Conservation (phyloP, 2,113 vertebrate species). For the Toxotes jaculatrix region DNA sequence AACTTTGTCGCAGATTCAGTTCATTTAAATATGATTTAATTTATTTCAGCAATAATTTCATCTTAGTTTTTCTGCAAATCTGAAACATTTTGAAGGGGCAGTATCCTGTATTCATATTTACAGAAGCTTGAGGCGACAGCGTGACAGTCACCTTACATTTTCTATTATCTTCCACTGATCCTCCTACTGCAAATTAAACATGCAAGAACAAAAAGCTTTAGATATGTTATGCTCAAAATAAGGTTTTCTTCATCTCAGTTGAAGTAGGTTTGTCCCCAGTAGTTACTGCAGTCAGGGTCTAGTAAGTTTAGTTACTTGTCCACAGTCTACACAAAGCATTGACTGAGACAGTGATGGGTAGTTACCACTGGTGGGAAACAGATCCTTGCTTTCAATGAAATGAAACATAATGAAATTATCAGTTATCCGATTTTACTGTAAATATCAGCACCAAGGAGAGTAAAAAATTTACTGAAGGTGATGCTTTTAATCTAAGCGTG, state of each 20-base stretch:
- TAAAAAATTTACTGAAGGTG: neutral
- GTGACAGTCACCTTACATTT: neutral
- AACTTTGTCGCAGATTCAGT: neutral
- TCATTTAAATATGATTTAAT: neutral
- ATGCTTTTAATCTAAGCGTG: neutral
- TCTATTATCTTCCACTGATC: neutral
- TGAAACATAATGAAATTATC: neutral
- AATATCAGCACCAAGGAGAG: neutral
- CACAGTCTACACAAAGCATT: neutral
- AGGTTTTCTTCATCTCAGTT: neutral
- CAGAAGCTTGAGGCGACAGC: neutral
- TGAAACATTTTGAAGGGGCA: neutral
- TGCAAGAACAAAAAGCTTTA: neutral
- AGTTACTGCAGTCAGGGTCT: neutral
- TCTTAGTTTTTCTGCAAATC: neutral
- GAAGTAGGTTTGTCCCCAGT: neutral
- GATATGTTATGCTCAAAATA: neutral
- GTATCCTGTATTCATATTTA: neutral
- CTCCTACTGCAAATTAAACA: slow-evolving; percentile 1
- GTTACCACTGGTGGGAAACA: neutral
- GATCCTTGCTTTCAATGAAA: neutral
- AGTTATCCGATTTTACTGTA: neutral
- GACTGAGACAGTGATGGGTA: neutral
- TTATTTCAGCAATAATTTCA: neutral
- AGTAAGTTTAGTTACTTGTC: neutral